Evolutionary conservation across 2,888 invertebrate genomes (phyloP).

Genomic region (Sinelater perroti): DNA sequence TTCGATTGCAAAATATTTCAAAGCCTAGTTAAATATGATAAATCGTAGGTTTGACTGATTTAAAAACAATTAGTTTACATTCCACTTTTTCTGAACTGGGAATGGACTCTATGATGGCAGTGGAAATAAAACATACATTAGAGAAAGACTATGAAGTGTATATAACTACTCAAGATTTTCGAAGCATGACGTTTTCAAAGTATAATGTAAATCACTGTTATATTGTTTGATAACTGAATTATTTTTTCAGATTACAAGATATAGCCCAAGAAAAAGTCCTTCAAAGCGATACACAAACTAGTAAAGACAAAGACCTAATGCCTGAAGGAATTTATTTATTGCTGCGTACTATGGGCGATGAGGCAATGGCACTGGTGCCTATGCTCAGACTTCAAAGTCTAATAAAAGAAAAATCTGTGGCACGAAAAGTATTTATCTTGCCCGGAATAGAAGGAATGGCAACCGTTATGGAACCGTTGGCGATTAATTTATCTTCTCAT

Average conservation of each 20-base stretch:
- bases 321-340: conserved; percentile 65
- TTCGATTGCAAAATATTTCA: conserved; percentile 55
- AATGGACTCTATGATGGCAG: conserved; percentile 97
- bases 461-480: conserved; percentile 63
- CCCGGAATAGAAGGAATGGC: conserved; percentile 78
- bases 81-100: conserved; percentile 88
- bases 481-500: conserved; percentile 63
- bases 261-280: conserved; percentile 64
- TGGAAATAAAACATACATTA: conserved; percentile 92
- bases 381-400: conserved; percentile 53
- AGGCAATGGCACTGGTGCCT: conserved; percentile 64
- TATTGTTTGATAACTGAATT: background rate
- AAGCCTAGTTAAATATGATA: conserved; percentile 53
- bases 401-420: conserved; percentile 24
- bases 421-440: conserved; percentile 66
- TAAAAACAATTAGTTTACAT: conserved; percentile 75
- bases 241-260: conserved; percentile 61
- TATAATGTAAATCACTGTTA: no score
- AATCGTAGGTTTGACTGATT: conserved; percentile 67
- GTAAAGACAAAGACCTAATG: conserved; percentile 24
- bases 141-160: conserved; percentile 90
- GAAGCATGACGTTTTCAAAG: conserved; percentile 80
- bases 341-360: conserved; percentile 70
- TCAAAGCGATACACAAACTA: conserved; percentile 43
- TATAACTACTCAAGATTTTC: conserved; percentile 85